Conservation (phyloP, 2,797 vertebrate species). For the Coendou prehensilis region DNA sequence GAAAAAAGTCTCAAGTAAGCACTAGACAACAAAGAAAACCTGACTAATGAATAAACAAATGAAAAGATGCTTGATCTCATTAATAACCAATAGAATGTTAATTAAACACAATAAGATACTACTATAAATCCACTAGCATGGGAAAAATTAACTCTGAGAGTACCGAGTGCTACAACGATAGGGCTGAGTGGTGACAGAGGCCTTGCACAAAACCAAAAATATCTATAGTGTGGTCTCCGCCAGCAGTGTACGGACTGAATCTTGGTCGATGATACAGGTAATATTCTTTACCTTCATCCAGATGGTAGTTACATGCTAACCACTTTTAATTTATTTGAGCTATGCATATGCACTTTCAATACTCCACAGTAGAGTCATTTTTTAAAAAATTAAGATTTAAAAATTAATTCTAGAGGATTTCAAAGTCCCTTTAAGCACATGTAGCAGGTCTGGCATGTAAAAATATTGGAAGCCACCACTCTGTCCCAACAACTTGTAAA, state of each 20-base stretch:
- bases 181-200: neutral
- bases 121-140: rapidly evolving
- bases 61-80: neutral
- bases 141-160: rapidly evolving
- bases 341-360: neutral
- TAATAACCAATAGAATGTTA: neutral
- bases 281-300: neutral
- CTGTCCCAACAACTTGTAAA: neutral
- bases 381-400: neutral
- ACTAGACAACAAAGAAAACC: neutral
- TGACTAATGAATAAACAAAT: neutral
- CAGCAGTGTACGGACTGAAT: neutral
- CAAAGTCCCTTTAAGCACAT: neutral
- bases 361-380: neutral
- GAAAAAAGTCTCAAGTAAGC: neutral
- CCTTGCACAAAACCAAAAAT: neutral
- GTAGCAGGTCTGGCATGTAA: neutral
- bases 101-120: neutral
- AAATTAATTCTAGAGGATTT: neutral
- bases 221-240: no score
- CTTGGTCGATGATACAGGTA: rapidly evolving
- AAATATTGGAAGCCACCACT: neutral
- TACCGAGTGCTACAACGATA: rapidly evolving
- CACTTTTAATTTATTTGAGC: neutral
- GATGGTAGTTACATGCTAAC: neutral